Evolutionary conservation across 2,888 invertebrate genomes (phyloP).

Genomic region (Eutolmus rufibarbis): DNA sequence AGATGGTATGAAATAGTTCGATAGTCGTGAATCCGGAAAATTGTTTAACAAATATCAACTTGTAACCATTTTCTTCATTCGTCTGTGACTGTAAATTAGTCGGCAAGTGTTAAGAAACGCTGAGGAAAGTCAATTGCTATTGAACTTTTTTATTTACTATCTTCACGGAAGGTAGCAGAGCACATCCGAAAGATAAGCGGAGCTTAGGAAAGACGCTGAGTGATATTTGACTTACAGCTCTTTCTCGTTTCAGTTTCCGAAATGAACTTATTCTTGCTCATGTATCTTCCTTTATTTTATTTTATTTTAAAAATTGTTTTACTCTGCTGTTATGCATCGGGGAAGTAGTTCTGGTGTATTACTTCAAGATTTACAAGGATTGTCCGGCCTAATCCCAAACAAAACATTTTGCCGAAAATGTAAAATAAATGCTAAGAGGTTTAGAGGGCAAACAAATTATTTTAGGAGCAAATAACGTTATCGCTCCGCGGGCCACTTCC

Average conservation of each 20-base stretch:
- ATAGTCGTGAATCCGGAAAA: no score
- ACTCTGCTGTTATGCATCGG: background rate
- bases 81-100: no score
- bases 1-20: no score
- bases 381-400: background rate
- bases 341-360: background rate
- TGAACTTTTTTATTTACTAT: background rate
- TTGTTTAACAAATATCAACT: no score
- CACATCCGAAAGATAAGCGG: background rate
- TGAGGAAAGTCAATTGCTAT: background rate
- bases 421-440: background rate
- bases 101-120: no score
- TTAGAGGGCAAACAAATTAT: background rate
- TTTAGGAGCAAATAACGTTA: background rate
- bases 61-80: no score
- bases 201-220: background rate
- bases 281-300: background rate
- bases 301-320: background rate
- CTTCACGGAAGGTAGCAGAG: background rate
- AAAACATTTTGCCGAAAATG: background rate
- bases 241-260: no score
- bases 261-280: background rate
- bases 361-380: background rate
- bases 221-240: background rate
- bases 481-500: background rate